Base-by-base conservation (phyloP, 2,113 vertebrate species). In the Speoplatyrhinus poulsoni region DNA sequence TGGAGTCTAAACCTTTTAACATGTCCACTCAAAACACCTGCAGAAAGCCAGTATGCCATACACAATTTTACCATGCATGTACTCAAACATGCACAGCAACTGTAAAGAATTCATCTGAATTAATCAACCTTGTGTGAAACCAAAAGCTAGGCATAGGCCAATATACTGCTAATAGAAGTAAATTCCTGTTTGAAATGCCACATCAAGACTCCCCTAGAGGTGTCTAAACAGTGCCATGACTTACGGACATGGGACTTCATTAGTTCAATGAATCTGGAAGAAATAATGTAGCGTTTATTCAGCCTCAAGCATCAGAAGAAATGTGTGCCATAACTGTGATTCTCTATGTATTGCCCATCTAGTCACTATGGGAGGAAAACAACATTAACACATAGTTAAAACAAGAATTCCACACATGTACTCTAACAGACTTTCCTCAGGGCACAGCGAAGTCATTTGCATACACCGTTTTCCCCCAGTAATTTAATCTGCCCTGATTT, bases 381-480 rank as follows among this genome's bases (percentile, higher is more conserved):
- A 16, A 9, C 10, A 12, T 33, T 33, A 41, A 26, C 26, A 26
- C 26, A 56, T 49, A 48, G 16, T 70, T 53, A 72, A 66, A 56
- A 67, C 53, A 67, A 84, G 78, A 75, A 84, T 84, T 84, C 85
- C 72, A 73, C 62, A 68, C 50, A 49, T 50, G 48, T 62, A 47
- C 55, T 66, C 67, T 67, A 48, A 55, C 81, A 85, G 69, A 72
- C 73, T 72, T 15, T 77, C 65, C 72, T 76, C 17, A 47, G 72
- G 81, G 80, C 74, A 75, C 15, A 62, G 50, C 0, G 48, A 53
- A 55, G 9, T 55, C 62, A 83, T 84, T 33, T 77, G 60, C 67
- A 70, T 66, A 41, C 7, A 78, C 17, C 48, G 32, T 75, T 69
- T 74, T 77, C 70, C 62, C 41, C 48, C 46, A 58, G 72, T 77